Evolutionary conservation across 2,888 invertebrate genomes (phyloP).

Genomic region (Andrena marginata): DNA sequence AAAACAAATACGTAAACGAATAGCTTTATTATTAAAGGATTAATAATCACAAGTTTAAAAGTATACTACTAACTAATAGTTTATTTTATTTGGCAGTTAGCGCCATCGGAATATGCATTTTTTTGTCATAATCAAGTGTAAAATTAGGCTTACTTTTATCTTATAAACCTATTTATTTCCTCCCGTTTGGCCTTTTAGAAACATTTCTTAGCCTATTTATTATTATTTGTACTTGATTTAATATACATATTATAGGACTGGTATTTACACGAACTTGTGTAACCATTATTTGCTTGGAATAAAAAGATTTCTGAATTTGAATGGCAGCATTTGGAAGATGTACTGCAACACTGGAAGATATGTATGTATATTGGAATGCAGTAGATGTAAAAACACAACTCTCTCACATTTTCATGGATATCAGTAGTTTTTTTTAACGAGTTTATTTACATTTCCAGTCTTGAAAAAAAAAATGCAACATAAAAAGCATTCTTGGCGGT

Average conservation of each 20-base stretch:
- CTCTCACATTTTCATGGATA: slow-evolving; percentile 36
- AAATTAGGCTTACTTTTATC: slow-evolving; percentile 50
- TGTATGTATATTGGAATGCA: slow-evolving; percentile 61
- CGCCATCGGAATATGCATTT: slow-evolving; percentile 48
- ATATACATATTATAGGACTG: slow-evolving; percentile 64
- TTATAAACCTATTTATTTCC: slow-evolving; percentile 57
- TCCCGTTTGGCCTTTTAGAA: slow-evolving; percentile 59
- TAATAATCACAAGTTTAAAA: slow-evolving; percentile 62
- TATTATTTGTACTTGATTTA: slow-evolving; percentile 77
- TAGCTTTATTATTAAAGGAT: slow-evolving; percentile 71
- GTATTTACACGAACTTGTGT: slow-evolving; percentile 49
- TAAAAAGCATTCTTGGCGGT: slow-evolving; percentile 65
- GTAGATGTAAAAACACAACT: slow-evolving; percentile 49
- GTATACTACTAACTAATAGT: slow-evolving; percentile 50
- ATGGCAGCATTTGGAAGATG: slow-evolving; percentile 66
- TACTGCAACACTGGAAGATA: not conserved
- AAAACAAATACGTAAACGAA: slow-evolving; percentile 47
- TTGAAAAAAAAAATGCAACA: slow-evolving; percentile 64
- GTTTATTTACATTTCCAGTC: slow-evolving; percentile 61
- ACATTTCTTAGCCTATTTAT: slow-evolving; percentile 60
- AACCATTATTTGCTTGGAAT: slow-evolving; percentile 61
- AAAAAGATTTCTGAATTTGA: slow-evolving; percentile 67
- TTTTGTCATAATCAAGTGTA: slow-evolving; percentile 51
- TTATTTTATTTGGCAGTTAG: slow-evolving; percentile 56
- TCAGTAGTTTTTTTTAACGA: slow-evolving; percentile 38